These are phyloP conservation scores for Acrocephalus arundinaceus DNA, from an alignment of 2,113 vertebrate genomes.

Conservation along the genomic window DNA sequence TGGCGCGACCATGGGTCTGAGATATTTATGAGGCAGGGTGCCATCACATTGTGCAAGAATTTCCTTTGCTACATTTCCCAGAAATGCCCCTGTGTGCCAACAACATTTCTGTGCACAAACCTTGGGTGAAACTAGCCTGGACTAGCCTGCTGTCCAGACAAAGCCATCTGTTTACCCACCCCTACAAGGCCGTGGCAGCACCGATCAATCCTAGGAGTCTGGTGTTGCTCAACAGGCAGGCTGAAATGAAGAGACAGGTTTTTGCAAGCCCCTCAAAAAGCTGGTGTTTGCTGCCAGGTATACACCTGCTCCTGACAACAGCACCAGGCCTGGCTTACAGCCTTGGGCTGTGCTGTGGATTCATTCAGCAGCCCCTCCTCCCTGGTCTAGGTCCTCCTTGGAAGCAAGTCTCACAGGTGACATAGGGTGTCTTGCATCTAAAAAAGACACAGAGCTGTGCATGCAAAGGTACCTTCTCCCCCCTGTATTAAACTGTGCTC, in stretches of 20 bases:
- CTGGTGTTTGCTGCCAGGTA: not conserved
- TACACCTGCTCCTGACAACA: conserved; percentile 9
- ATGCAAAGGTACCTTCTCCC: not conserved
- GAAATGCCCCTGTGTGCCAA: not conserved
- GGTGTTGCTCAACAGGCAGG: not conserved
- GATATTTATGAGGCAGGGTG: not conserved
- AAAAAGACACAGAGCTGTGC: rapidly evolving
- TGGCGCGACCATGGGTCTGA: not conserved
- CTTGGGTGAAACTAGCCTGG: not conserved
- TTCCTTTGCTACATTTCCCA: not conserved
- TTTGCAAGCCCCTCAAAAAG: not conserved
- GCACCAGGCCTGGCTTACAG: not conserved
- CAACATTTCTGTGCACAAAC: not conserved
- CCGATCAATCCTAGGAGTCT: not conserved
- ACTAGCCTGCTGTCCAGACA: conserved; percentile 15
- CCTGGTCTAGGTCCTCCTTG: not conserved
- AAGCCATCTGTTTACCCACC: conserved; percentile 33
- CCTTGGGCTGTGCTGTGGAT: not conserved
- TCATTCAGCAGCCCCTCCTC: not conserved
- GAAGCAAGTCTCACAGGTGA: not conserved
- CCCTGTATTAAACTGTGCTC: not conserved
- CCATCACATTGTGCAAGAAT: not conserved
- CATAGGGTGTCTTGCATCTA: not conserved
- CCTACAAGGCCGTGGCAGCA: conserved; percentile 19
- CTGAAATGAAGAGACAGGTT: not conserved